A percentile compares a stretch with the other conserved stretches of the same genome.
These are phyloP conservation scores for Ridgeia piscesae DNA, from an alignment of 1,140 invertebrate species.

Conservation along the genomic window DNA sequence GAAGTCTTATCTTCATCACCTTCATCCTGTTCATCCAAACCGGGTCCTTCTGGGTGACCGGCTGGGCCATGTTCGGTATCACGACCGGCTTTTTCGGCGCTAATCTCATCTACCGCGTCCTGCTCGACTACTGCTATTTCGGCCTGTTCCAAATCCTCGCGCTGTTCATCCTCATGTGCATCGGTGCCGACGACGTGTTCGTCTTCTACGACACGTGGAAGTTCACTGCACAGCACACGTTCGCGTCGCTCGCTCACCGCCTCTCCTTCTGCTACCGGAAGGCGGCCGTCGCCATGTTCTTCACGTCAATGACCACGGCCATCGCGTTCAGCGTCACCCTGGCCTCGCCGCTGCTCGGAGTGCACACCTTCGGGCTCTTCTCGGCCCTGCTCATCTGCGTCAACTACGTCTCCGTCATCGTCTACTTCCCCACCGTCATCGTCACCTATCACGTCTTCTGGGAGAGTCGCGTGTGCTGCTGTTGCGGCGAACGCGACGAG, in stretches of 20 bases:
- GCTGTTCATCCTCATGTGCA: conserved; percentile 32
- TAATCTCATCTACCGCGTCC: conserved; percentile 31
- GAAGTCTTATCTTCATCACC: too few relatives aligned
- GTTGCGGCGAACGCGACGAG: neutral
- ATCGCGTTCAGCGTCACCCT: conserved; percentile 44
- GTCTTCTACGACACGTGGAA: conserved; percentile 34
- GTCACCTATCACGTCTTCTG: conserved; percentile 41
- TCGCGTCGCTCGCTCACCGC: conserved; percentile 40
- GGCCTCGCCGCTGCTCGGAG: conserved; percentile 41
- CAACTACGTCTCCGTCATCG: conserved; percentile 48
- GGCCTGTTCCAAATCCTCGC: conserved; percentile 32
- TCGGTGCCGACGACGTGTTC: conserved; percentile 34
- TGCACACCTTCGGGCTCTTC: conserved; percentile 48
- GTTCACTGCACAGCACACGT: neutral
- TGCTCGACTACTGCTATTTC: conserved; percentile 31
- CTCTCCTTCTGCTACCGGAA: conserved; percentile 41
- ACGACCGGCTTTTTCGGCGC: conserved; percentile 29
- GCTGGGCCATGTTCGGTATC: conserved; percentile 27
- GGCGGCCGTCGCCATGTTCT: conserved; percentile 18
- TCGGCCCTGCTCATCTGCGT: conserved; percentile 41
- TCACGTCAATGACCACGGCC: conserved; percentile 24
- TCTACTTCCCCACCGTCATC: conserved; percentile 48
- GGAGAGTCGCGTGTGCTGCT: conserved; percentile 27
- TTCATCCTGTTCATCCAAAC: conserved; percentile 28
- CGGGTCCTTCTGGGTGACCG: conserved; percentile 35